These are phyloP conservation scores for Campoplex capitator DNA, from an alignment of 2,888 invertebrate genomes.

Conservation along the genomic window DNA sequence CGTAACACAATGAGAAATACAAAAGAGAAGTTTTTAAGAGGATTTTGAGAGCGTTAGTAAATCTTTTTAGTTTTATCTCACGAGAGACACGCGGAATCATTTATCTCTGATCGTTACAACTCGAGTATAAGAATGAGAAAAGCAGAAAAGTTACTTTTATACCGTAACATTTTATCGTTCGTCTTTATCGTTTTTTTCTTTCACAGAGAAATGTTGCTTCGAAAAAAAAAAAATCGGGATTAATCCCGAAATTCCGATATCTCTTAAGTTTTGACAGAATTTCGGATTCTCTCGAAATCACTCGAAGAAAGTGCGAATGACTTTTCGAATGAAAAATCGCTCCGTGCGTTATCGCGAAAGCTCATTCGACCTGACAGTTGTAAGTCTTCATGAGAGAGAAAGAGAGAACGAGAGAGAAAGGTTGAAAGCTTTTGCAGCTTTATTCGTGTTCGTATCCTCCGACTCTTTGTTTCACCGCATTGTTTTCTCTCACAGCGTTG, in stretches of 20 bases:
- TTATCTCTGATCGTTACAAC: no score
- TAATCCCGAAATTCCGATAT: not conserved
- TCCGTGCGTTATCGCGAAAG: not conserved
- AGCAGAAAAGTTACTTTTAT: no score
- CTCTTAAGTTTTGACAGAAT: no score
- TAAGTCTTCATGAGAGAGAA: conserved; percentile 11
- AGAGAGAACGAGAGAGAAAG: not conserved
- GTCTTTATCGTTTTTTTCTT: no score
- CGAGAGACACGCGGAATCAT: no score
- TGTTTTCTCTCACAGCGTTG: conserved; percentile 28
- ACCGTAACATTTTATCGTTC: no score
- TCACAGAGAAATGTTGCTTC: no score
- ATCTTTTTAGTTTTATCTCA: no score
- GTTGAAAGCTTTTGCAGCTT: conserved; percentile 22
- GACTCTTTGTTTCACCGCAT: conserved; percentile 15
- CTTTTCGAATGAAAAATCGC: not conserved
- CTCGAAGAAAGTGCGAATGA: not conserved
- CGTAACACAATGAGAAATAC: no score
- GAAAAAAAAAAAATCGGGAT: not conserved
- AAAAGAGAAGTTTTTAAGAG: no score
- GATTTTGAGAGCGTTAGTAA: no score
- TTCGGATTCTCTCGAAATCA: not conserved
- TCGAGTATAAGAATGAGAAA: no score
- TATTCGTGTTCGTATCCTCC: conserved; percentile 16
- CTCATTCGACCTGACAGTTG: conserved; percentile 1